phyloP scores from a whole-genome alignment of 2,113 vertebrate genomes.

The Hypocryptadius cinnamomeus region DNA sequence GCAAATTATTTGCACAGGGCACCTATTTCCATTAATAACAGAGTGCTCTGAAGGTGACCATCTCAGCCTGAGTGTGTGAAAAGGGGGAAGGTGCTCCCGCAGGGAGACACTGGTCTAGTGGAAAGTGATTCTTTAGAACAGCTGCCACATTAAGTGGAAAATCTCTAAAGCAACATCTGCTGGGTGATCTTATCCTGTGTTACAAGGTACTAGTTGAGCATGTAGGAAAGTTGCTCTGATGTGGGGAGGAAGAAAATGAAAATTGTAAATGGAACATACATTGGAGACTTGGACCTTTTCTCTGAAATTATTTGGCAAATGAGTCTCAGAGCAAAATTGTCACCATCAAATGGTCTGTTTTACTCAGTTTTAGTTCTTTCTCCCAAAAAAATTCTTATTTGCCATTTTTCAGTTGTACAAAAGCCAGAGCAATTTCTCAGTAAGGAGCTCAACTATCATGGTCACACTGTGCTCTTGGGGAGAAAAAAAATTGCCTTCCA shows the following conservation, averaged over 20 bases:
- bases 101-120: background rate
- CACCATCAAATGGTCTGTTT: background rate
- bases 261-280: background rate
- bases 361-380: background rate
- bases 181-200: background rate
- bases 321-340: background rate
- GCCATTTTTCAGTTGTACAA: background rate
- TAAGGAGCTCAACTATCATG: background rate
- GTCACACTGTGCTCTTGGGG: background rate
- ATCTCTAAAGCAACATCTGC: background rate
- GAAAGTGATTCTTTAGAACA: background rate
- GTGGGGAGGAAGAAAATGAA: background rate
- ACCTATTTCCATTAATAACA: background rate
- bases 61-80: background rate
- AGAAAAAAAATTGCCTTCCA: slow-evolving; percentile 73
- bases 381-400: background rate
- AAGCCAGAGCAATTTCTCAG: background rate
- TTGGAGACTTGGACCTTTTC: background rate
- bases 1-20: slow-evolving; percentile 2
- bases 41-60: accelerated
- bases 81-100: background rate
- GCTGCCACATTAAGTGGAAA: background rate
- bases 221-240: background rate
- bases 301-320: background rate
- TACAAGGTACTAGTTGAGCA: background rate